Evolutionary conservation across 2,113 vertebrate species (phyloP), one percentile per base, ranked within the genome.

Genomic region (Callipepla californica): DNA sequence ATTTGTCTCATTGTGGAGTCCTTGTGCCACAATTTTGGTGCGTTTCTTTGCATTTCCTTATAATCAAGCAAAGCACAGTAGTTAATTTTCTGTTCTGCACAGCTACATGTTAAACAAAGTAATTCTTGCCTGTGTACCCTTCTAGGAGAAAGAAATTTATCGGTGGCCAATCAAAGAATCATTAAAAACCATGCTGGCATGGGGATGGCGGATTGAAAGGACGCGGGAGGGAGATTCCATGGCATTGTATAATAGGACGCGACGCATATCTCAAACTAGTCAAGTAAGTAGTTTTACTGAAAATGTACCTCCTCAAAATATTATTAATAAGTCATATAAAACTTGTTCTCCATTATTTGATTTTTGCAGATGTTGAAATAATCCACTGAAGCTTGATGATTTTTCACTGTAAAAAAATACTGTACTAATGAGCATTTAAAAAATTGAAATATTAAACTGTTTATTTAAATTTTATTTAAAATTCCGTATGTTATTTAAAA

Each of bases 111-210:
- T 45, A 38, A 92, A 61, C 13, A 74, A 79, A 3, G 17, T 68
- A 55, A 45, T 74, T 82, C 66, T 45, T 72, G 13, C 9, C n/a
- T 92, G 13, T 61, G 7, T 22, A 22, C 59, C 82, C n/a, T 73
- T 67, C 38, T 93, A 99, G 99, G 99, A 99, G 92, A 99, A 99
- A 96, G 99, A 99, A 97, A 97, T 98, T 50, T 99, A 99, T 94
- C 98, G 98, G 28, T 98, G 98, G 98, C 97, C 99, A 34, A 98
- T 99, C 95, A 99, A 98, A 96, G 99, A 99, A 83, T 99, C 98
- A 63, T 94, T 99, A 45, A 99, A 99, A 97, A 99, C 99, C 6
- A 99, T 99, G 98, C 92, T 99, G 93, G 98, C 98, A 0, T 99
- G 99, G 99, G 98, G 98, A 28, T 99, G 99, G 99, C 97, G 98